Evolutionary conservation across 1,140 invertebrate genomes (phyloP).

Genomic region (Carcinoscorpius rotundicauda): DNA sequence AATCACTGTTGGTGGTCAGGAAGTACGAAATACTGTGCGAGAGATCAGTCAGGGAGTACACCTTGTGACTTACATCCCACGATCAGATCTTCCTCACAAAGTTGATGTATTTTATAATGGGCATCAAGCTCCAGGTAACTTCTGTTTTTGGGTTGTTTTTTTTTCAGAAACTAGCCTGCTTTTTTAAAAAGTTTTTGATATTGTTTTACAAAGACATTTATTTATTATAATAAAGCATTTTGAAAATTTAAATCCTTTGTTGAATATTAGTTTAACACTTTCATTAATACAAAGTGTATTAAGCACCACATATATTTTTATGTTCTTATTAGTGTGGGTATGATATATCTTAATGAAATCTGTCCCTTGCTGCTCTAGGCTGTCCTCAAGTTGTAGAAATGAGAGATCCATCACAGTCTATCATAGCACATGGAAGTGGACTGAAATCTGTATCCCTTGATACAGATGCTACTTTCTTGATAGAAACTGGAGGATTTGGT

Average conservation of each 20-base stretch:
- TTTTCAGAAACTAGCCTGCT: slow-evolving; percentile 7
- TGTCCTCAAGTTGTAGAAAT: slow-evolving; percentile 41
- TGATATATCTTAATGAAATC: too few relatives aligned
- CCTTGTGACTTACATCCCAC: slow-evolving; percentile 70
- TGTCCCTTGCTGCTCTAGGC: slow-evolving; percentile 27
- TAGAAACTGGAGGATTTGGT: slow-evolving; percentile 63
- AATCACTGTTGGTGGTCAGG: slow-evolving; percentile 60
- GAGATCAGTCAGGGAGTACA: slow-evolving; percentile 42
- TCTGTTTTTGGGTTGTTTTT: slow-evolving; percentile 16
- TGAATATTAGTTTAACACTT: too few relatives aligned
- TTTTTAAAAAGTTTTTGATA: slow-evolving; percentile 29
- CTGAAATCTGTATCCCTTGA: slow-evolving; percentile 68
- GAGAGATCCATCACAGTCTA: slow-evolving; percentile 49
- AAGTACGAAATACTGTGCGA: slow-evolving; percentile 53
- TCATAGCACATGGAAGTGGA: slow-evolving; percentile 61
- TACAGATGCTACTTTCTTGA: slow-evolving; percentile 69
- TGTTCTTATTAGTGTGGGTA: too few relatives aligned
- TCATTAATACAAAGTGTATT: too few relatives aligned
- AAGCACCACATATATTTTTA: too few relatives aligned
- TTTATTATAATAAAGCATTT: too few relatives aligned
- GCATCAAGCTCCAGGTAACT: slow-evolving; percentile 33
- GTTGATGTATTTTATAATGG: slow-evolving; percentile 66
- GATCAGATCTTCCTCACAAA: slow-evolving; percentile 63
- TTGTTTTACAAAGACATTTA: too few relatives aligned
- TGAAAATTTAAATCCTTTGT: too few relatives aligned